These are phyloP conservation scores for Chromoteleia sp. DNA, from an alignment of 2,888 invertebrate genomes.

Conservation along the genomic window DNA sequence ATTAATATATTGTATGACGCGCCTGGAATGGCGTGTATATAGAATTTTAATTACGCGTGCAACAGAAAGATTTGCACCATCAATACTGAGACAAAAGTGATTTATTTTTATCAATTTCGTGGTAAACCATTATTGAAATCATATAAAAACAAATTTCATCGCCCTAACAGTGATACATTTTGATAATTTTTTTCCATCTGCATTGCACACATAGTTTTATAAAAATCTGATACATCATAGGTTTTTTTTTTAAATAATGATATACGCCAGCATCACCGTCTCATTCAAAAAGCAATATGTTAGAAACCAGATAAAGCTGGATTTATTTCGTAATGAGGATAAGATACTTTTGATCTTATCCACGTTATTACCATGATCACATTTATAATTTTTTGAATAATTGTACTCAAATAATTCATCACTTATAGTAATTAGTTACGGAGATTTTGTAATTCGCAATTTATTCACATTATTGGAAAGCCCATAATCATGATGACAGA, in stretches of 20 bases:
- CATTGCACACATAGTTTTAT: neutral
- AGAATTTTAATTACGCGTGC: no score
- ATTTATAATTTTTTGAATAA: no score
- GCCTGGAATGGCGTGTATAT: no score
- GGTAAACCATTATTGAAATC: conserved; percentile 5
- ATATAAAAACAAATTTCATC: conserved; percentile 9
- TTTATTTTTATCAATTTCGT: conserved; percentile 10
- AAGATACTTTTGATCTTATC: conserved; percentile 11
- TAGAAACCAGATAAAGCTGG: neutral
- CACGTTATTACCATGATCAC: conserved; percentile 6
- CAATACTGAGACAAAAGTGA: neutral
- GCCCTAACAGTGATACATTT: neutral
- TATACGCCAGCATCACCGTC: neutral
- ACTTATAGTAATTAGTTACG: no score
- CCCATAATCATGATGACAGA: no score
- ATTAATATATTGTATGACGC: no score
- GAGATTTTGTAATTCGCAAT: no score
- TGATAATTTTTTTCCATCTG: conserved; percentile 6
- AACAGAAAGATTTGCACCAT: no score
- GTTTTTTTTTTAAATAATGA: no score
- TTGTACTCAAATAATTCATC: no score
- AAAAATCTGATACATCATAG: neutral
- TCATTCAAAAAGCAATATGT: neutral
- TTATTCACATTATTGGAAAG: no score
- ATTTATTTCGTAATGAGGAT: neutral